Base-by-base conservation (phyloP, 2,888 invertebrate species). In the Danaus chrysippus region DNA sequence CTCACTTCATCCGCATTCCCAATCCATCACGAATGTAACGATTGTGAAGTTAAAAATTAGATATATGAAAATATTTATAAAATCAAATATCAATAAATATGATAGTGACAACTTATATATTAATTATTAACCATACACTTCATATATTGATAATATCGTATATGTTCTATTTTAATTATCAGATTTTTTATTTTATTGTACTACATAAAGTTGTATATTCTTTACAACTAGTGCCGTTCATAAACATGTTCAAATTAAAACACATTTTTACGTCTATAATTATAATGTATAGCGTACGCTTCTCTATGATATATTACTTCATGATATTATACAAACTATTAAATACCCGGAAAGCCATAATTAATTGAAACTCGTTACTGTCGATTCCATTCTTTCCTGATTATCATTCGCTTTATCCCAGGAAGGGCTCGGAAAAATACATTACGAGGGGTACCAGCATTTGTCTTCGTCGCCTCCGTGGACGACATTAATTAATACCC, bases 331-430 rank as follows among this genome's bases (percentile, higher is more conserved):
- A 67, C 67, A 60, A 62, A 41, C 68, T 68, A 76, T 77, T 72
- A 73, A 70, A 74, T 73, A 67, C 75, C 76, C 73, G 75, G 71
- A 67, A 70, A 68, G 71, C 73, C 72, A 73, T 84, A 86, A 90
- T 88, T 87, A 87, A 89, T 90, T 78, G 81, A 72, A 74, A 74
- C 74, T 83, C 84, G 82, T 88, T 86, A 85, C 80, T 81, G 86
- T 81, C 83, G 87, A 90, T 87, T 91, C 87, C 87, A 89, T 89
- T 89, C 87, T 84, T 86, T 82, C 81, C 84, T 88, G 89, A 90
- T 90, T 90, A 90, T 87, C 89, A 91, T 91, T 90, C 87, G 87
- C 90, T 88, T 88, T 78, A 83, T 82, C 86, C 74, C 76, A 74
- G 75, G 76, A 77, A 79, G 77, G 83, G 78, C 79, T 76, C 76